Conservation (phyloP, 2,113 vertebrate genomes). For the Gymnogyps californianus region DNA sequence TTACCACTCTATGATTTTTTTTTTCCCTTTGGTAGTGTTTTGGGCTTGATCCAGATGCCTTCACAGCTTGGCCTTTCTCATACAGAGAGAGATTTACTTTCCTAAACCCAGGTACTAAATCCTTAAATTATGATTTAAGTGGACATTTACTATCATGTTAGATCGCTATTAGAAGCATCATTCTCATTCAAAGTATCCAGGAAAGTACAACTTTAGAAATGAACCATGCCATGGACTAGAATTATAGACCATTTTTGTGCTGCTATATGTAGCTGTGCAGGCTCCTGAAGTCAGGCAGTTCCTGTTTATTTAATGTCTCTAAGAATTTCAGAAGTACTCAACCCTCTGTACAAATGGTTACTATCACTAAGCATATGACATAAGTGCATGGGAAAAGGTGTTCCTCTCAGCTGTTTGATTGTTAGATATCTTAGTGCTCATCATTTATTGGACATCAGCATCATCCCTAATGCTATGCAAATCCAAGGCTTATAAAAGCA, state of each 20-base stretch:
- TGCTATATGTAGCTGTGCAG: background rate
- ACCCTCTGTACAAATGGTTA: background rate
- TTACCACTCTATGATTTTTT: background rate
- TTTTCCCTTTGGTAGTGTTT: background rate
- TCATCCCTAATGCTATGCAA: background rate
- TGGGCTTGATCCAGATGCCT: constrained; percentile 26
- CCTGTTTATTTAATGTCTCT: background rate
- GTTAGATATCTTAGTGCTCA: background rate
- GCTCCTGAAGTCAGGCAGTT: constrained; percentile 7
- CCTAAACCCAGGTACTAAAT: background rate
- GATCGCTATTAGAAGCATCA: constrained; percentile 14
- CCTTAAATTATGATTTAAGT: constrained; percentile 43
- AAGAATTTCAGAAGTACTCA: background rate
- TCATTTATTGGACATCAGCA: background rate
- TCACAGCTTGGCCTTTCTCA: constrained; percentile 6
- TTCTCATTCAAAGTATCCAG: constrained; percentile 22
- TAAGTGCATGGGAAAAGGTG: background rate
- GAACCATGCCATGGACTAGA: constrained; percentile 33
- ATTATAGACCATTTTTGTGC: constrained; percentile 30
- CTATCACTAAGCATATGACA: background rate
- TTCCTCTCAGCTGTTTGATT: background rate
- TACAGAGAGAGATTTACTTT: constrained; percentile 33
- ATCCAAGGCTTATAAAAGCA: background rate
- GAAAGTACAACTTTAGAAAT: constrained; percentile 41
- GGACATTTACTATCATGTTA: constrained; percentile 26